Evolutionary conservation across 2,113 vertebrate species (phyloP).

Genomic region (Zingel zingel): DNA sequence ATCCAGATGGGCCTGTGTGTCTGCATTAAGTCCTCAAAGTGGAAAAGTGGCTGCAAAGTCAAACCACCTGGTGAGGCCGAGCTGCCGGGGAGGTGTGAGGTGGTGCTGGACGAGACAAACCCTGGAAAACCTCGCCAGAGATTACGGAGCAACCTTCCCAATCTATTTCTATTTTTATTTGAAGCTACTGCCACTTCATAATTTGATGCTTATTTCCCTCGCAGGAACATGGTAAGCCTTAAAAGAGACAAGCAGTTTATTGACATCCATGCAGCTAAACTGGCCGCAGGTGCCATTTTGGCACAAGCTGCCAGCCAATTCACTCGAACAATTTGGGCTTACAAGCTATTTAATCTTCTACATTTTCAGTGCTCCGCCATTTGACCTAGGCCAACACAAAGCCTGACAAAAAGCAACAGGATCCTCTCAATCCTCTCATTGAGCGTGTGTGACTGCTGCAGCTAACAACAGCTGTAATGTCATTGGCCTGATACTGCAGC

Average conservation of each 20-base stretch:
- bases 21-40: conserved; percentile 91
- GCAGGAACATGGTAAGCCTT: neutral
- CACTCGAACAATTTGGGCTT: neutral
- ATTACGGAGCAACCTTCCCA: neutral
- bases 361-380: conserved; percentile 4
- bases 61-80: conserved; percentile 94
- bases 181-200: neutral
- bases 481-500: conserved; percentile 35
- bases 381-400: conserved; percentile 48
- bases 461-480: conserved; percentile 59
- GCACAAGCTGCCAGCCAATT: conserved; percentile 7
- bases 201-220: neutral
- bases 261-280: neutral
- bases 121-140: conserved; percentile 3
- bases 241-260: neutral
- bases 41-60: conserved; percentile 98
- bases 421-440: conserved; percentile 11
- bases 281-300: neutral
- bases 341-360: conserved; percentile 21
- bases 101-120: conserved; percentile 32
- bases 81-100: conserved; percentile 90
- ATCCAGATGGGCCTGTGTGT: conserved; percentile 93
- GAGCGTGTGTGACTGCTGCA: conserved; percentile 18
- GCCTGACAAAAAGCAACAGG: conserved; percentile 37
- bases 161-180: neutral